Evolutionary conservation across 2,888 invertebrate species (phyloP), one percentile per base, ranked within the genome.

Genomic region (Pandemis corylana): DNA sequence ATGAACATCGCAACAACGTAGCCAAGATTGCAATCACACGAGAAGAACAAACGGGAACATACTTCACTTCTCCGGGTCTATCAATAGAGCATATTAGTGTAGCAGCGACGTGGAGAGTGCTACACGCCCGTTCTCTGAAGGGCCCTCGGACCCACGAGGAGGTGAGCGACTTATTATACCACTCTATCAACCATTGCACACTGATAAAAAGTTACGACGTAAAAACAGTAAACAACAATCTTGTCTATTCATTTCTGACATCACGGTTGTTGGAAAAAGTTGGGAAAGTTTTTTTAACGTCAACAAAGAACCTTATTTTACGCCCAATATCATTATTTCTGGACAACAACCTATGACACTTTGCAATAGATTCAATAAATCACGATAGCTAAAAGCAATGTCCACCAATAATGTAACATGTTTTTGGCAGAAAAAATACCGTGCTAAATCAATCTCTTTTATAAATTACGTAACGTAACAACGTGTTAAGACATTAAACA

Each of bases 311-410:
- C 51, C 51, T n/a, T 72, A 49, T 72, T 53, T 20, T 36, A 20
- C 62, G 13, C 20, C 64, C 46, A n/a, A 15, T 41, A 71, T 56
- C 13, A n/a, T 71, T 70, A 63, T 66, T 67, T 63, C 36, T 56
- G 53, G 20, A 20, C 63, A 70, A 63, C 15, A 12, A 49, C 53
- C 20, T 41, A 5, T 36, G 81, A 83, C 80, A 82, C 81, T 82
- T 79, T 82, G 74, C 77, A 80, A 86, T 83, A 88, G 83, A 91
- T 89, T 88, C 84, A 86, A 90, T 90, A 87, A 85, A 83, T 84
- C 83, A 82, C 78, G 79, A 77, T 83, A 77, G 79, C 70, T 75
- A 75, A 75, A 63, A 75, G 75, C 70, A 66, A 75, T 75, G 42
- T 75, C 44, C 42, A 56, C n/a, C 44, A n/a, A 71, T 65, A 76